Evolutionary conservation across 2,797 vertebrate genomes (phyloP).

Genomic region (Nannoperca obscura): DNA sequence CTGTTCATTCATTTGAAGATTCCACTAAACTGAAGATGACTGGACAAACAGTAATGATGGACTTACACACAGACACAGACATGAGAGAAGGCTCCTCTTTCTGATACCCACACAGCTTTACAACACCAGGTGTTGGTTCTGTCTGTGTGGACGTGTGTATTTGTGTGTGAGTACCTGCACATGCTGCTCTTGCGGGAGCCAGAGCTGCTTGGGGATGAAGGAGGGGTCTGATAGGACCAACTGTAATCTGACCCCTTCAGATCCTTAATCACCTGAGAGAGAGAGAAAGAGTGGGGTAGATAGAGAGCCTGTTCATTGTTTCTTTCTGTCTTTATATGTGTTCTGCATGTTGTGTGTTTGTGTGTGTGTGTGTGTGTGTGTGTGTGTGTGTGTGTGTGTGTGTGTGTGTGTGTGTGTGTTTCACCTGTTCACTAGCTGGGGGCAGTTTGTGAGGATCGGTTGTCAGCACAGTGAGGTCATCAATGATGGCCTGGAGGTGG

Average conservation of each 20-base stretch:
- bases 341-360: not conserved
- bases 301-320: slow-evolving; percentile 10
- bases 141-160: slow-evolving; percentile 7
- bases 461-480: slow-evolving; percentile 94
- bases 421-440: slow-evolving; percentile 96
- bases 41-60: slow-evolving; percentile 40
- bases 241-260: slow-evolving; percentile 97
- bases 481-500: slow-evolving; percentile 97
- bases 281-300: slow-evolving; percentile 43
- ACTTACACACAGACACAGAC: slow-evolving; percentile 52
- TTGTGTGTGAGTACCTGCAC: slow-evolving; percentile 89
- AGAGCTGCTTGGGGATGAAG: slow-evolving; percentile 95
- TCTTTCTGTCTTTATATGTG: not conserved
- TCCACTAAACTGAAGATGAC: slow-evolving; percentile 40
- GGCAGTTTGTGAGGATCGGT: slow-evolving; percentile 97
- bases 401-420: slow-evolving; percentile 1
- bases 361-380: slow-evolving; percentile 5
- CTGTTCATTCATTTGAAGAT: slow-evolving; percentile 10
- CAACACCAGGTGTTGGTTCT: not conserved
- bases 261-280: slow-evolving; percentile 93
- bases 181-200: slow-evolving; percentile 97
- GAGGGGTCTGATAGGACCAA: slow-evolving; percentile 98
- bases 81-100: slow-evolving; percentile 71
- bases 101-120: slow-evolving; percentile 1
- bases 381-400: slow-evolving; percentile 1